phyloP scores from a whole-genome alignment of 2,797 vertebrate genomes.

The Siniperca obscura region DNA sequence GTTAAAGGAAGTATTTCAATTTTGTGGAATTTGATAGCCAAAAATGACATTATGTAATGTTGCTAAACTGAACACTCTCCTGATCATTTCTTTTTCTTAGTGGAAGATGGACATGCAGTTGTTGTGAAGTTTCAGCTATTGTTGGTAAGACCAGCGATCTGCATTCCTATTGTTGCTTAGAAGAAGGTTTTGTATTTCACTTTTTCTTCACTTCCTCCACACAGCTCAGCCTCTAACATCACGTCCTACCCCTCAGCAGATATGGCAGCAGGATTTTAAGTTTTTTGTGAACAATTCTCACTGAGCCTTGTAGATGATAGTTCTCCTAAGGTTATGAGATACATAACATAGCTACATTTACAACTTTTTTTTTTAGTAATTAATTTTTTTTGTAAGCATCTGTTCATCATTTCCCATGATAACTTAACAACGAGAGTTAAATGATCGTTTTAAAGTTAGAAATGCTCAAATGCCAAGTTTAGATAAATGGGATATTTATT shows the following conservation, averaged over 20 bases:
- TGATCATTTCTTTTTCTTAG: not conserved
- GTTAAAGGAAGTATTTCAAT: not conserved
- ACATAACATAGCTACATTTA: too few relatives aligned
- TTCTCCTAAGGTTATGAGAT: too few relatives aligned
- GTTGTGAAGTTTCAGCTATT: not conserved
- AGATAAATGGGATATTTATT: not conserved
- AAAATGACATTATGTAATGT: not conserved
- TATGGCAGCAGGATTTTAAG: too few relatives aligned
- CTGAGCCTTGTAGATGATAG: too few relatives aligned
- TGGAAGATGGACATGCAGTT: not conserved
- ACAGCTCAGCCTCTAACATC: not conserved
- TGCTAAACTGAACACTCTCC: not conserved
- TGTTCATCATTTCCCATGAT: not conserved
- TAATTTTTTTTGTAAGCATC: not conserved
- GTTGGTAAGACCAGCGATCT: not conserved
- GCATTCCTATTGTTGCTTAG: not conserved
- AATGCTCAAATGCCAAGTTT: not conserved
- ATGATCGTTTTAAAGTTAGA: not conserved
- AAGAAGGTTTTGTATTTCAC: not conserved
- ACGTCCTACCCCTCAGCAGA: too few relatives aligned
- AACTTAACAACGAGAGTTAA: not conserved
- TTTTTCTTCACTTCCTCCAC: not conserved
- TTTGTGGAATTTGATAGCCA: not conserved
- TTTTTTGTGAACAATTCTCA: too few relatives aligned
- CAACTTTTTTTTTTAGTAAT: too few relatives aligned